These are phyloP conservation scores for Hemithea aestivaria DNA, from an alignment of 2,888 invertebrate genomes.

Conservation along the genomic window DNA sequence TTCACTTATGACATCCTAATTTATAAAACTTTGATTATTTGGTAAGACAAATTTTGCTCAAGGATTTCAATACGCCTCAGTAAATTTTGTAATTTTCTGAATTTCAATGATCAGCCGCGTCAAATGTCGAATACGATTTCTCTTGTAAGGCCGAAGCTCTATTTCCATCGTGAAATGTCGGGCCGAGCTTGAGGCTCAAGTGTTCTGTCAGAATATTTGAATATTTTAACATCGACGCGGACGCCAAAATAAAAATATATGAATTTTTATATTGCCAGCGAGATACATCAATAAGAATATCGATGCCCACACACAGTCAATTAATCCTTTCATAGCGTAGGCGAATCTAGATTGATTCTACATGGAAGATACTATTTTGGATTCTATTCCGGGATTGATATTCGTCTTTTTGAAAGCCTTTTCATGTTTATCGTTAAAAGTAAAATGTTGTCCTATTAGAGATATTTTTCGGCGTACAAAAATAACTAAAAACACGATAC, in stretches of 20 bases:
- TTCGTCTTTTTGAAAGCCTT: too few species aligned
- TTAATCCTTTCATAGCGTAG: constrained; percentile 21
- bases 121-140: constrained; percentile 65
- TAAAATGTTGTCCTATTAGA: too few species aligned
- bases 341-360: constrained; percentile 2
- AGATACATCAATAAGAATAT: constrained; percentile 9
- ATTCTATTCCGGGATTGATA: too few species aligned
- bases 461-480: too few species aligned
- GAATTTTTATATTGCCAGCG: constrained; percentile 45
- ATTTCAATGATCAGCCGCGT: too few species aligned
- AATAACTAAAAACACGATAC: too few species aligned
- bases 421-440: too few species aligned
- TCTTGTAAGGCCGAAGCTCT: constrained; percentile 61
- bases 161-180: constrained; percentile 71
- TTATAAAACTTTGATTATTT: too few species aligned
- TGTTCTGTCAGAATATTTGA: constrained; percentile 70
- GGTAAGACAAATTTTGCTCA: constrained; percentile 59
- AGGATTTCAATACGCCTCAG: too few species aligned
- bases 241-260: constrained; percentile 56
- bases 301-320: constrained; percentile 19
- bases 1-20: too few species aligned
- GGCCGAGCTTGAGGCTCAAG: constrained; percentile 60
- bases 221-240: constrained; percentile 62
- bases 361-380: too few species aligned
- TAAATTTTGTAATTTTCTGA: too few species aligned